phyloP scores from a whole-genome alignment of 2,113 vertebrate genomes.

The Microtus montanus region DNA sequence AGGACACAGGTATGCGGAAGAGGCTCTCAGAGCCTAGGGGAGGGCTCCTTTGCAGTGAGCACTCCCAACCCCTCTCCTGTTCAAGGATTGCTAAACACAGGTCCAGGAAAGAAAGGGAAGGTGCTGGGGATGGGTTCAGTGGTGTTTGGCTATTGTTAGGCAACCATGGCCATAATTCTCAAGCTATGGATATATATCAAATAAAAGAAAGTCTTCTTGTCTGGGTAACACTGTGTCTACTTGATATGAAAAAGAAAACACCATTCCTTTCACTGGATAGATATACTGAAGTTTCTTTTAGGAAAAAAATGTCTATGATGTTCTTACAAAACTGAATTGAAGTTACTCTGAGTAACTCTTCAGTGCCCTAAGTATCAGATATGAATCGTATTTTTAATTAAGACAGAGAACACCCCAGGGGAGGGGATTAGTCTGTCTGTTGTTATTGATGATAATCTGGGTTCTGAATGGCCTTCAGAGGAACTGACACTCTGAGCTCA shows the following conservation, averaged over 20 bases:
- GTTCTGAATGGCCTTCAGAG: background rate
- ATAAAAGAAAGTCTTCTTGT: background rate
- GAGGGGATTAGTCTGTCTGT: background rate
- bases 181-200: slow-evolving; percentile 28
- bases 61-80: background rate
- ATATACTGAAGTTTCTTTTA: background rate
- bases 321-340: background rate
- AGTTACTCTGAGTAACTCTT: background rate
- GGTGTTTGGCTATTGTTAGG: background rate
- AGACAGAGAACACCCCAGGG: background rate
- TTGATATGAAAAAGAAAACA: background rate
- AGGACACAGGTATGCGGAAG: background rate
- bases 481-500: background rate
- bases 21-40: background rate
- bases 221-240: background rate
- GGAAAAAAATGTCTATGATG: background rate
- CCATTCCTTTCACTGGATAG: slow-evolving; percentile 14
- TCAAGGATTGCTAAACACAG: background rate
- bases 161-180: slow-evolving; percentile 12
- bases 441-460: background rate
- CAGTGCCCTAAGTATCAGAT: background rate
- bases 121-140: background rate
- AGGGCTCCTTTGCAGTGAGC: background rate
- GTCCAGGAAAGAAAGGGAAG: background rate
- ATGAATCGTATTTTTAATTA: background rate